Conservation (phyloP, 1,140 invertebrate genomes). For the Leptinotarsa undecemlineata region DNA sequence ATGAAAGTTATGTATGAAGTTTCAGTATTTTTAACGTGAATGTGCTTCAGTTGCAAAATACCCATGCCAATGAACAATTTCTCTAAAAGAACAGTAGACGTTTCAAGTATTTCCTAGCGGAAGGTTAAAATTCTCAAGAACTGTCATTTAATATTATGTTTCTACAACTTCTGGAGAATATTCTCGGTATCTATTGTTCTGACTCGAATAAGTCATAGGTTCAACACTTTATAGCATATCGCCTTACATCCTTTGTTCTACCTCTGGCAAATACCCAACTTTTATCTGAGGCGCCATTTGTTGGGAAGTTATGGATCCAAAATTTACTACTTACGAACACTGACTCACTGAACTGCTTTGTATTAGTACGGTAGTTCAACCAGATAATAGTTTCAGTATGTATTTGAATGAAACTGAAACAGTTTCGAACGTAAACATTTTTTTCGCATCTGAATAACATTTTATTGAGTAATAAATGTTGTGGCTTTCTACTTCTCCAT, state of each 20-base stretch:
- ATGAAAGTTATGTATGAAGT: no score
- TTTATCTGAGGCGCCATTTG: constrained; percentile 7
- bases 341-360: constrained; percentile 7
- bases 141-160: background rate
- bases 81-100: background rate
- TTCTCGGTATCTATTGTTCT: background rate
- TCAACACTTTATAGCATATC: constrained; percentile 4
- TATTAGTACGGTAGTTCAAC: background rate
- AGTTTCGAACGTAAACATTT: no score
- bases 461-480: no score
- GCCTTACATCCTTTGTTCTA: constrained; percentile 5
- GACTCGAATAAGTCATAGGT: constrained; percentile 5
- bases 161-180: background rate
- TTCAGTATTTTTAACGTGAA: no score
- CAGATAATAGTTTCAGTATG: background rate
- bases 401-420: no score
- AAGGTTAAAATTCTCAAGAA: background rate
- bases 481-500: no score
- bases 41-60: no score
- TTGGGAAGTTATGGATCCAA: background rate
- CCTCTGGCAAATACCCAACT: constrained; percentile 5
- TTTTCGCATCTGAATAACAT: no score
- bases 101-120: background rate
- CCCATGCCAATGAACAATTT: no score
- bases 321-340: constrained; percentile 8